Base-by-base conservation (phyloP, 1,140 invertebrate genomes). In the Rhyacophila brunnea region DNA sequence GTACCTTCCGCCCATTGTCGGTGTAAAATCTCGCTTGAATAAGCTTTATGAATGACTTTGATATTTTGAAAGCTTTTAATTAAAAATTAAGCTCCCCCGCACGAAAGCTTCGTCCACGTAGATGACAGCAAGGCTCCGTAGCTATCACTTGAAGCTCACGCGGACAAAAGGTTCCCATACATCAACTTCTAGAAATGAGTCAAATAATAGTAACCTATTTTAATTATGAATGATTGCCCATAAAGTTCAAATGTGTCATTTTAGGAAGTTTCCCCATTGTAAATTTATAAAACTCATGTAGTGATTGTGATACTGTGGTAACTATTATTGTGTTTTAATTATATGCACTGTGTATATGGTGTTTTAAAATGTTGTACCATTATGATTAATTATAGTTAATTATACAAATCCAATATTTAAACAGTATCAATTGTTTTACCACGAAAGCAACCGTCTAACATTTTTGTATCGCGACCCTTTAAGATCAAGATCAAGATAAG, bases 61-160 rank as follows among this genome's bases (percentile, higher is more conserved):
- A 62, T 59, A 65, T 65, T 65, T 62, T 13, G 57, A 65, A 57
- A 54, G 64, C 53, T 65, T 62, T 62, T 61, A 65, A 65, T 65
- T 65, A 65, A 65, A 65, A 65, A 65, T 60, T 60, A 64, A 64
- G 62, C 62, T 64, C 62, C 54, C 48, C 57, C 34, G 47, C 57
- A 54, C 49, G 47, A 60, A 64, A 57, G 49, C 49, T 59, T 43
- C 53, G 58, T 44, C 34, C 47, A 23, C 56, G 28, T 47, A 55
- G 53, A 60, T 60, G 62, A 64, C 62, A 64, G 62, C 23, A 15
- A 36, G 20, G 46, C 32, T 19, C 15, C 36, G 36, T 20, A 7
- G 47, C 17, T 14, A 38, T 52, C 32, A 38, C 36, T 54, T 19
- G 52, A 54, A 40, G 52, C 52, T 54, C 2, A 36, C 47, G n/a